These are phyloP conservation scores for Sebastiscus albofasciatus DNA, from an alignment of 2,797 vertebrate genomes.

Conservation along the genomic window DNA sequence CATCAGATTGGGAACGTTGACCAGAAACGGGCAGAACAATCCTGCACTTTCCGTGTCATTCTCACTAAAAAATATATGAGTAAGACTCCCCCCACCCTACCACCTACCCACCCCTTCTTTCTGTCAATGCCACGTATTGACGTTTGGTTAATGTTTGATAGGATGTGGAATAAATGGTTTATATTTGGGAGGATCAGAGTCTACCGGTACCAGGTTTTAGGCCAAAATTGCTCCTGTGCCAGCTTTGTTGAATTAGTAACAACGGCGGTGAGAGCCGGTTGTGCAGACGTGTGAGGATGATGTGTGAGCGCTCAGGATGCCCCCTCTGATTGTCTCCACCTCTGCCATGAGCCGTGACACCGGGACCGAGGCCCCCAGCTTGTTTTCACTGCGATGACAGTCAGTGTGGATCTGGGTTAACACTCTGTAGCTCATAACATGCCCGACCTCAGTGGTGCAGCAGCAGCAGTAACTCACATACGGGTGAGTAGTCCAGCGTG, in stretches of 20 bases:
- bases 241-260: constrained; percentile 57
- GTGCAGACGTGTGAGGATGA: constrained; percentile 45
- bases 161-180: constrained; percentile 35
- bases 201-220: constrained; percentile 34
- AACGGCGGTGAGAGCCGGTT: constrained; percentile 12
- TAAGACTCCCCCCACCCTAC: background rate
- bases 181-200: constrained; percentile 39
- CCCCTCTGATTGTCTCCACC: constrained; percentile 47
- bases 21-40: constrained; percentile 41
- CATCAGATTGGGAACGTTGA: constrained; percentile 62
- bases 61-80: constrained; percentile 48
- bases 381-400: constrained; percentile 70
- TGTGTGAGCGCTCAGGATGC: constrained; percentile 38
- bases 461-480: constrained; percentile 49
- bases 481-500: constrained; percentile 18
- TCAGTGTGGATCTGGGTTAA: constrained; percentile 64
- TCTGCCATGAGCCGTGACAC: constrained; percentile 47
- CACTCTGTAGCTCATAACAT: constrained; percentile 53
- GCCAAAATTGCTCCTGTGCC: constrained; percentile 47
- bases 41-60: constrained; percentile 28
- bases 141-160: constrained; percentile 62
- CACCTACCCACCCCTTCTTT: background rate
- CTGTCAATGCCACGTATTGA: constrained; percentile 57
- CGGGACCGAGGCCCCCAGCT: constrained; percentile 46
- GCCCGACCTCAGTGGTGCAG: constrained; percentile 36